A percentile compares a stretch with the other conserved stretches of the same genome.
Conservation (phyloP, 2,888 invertebrate genomes). For the Lagria hirta region DNA sequence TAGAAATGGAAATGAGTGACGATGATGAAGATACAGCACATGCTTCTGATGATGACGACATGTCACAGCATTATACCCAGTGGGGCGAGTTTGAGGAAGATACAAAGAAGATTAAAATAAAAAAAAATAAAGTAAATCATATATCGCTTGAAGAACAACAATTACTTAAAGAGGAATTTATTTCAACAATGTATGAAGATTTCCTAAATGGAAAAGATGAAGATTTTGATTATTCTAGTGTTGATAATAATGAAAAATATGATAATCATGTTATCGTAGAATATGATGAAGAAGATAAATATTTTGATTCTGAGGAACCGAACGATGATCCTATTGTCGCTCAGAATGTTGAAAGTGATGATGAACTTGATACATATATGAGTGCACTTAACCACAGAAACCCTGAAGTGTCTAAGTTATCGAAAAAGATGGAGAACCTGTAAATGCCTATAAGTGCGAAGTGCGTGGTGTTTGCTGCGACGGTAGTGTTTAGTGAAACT, state of each 20-base stretch:
- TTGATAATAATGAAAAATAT: conserved; percentile 80
- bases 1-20: conserved; percentile 59
- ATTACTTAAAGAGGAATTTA: conserved; percentile 76
- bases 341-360: conserved; percentile 53
- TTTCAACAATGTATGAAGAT: conserved; percentile 80
- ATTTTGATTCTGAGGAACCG: conserved; percentile 83
- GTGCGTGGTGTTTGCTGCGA: conserved; percentile 2
- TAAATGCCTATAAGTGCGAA: conserved; percentile 18
- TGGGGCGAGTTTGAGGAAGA: conserved; percentile 49
- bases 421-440: conserved; percentile 43
- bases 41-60: conserved; percentile 32
- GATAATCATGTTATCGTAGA: conserved; percentile 73
- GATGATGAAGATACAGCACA: conserved; percentile 38
- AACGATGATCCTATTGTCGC: conserved; percentile 52
- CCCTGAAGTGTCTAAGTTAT: conserved; percentile 46
- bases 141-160: conserved; percentile 63
- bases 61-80: conserved; percentile 25
- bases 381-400: conserved; percentile 57
- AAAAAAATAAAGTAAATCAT: conserved; percentile 30
- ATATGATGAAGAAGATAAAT: conserved; percentile 85
- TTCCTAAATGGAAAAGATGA: conserved; percentile 80
- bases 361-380: conserved; percentile 77
- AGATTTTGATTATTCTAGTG: conserved; percentile 79
- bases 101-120: conserved; percentile 35
- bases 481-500: conserved; percentile 27